A percentile compares a stretch with the other conserved stretches of the same genome.
Conservation (phyloP, 2,113 vertebrate genomes). For the Dolichallabes microphthalmus region DNA sequence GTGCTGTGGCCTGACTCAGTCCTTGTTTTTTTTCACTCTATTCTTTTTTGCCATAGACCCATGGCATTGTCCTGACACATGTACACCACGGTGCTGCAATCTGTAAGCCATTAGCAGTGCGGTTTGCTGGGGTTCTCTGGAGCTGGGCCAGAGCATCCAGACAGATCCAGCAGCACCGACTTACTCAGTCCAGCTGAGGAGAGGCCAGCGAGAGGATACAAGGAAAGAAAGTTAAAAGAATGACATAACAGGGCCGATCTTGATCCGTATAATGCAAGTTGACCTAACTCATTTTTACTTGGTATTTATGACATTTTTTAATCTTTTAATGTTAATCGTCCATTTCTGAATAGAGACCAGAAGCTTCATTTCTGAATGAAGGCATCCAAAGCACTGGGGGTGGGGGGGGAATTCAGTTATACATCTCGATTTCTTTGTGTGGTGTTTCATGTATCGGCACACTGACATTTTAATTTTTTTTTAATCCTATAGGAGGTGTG, state of each 20-base stretch:
- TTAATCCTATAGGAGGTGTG: too few species aligned
- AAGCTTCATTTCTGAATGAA: neutral
- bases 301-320: neutral
- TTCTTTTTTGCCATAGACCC: conserved; percentile 57
- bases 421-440: too few species aligned
- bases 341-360: neutral
- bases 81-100: conserved; percentile 74
- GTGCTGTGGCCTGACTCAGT: conserved; percentile 73
- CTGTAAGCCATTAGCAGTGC: conserved; percentile 88
- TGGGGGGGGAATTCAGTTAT: too few species aligned
- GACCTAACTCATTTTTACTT: neutral
- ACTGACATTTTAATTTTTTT: too few species aligned
- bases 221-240: conserved; percentile 8
- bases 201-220: conserved; percentile 56
- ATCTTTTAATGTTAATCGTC: neutral
- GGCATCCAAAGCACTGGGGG: neutral
- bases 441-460: too few species aligned
- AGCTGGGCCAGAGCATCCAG: conserved; percentile 80
- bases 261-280: neutral
- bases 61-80: conserved; percentile 80
- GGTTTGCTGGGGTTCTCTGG: conserved; percentile 75
- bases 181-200: conserved; percentile 64
- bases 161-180: conserved; percentile 69
- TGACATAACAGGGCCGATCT: neutral
- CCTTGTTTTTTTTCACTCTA: conserved; percentile 29